Evolutionary conservation across 1,140 invertebrate species (phyloP).

Genomic region (Camponotus pennsylvanicus): DNA sequence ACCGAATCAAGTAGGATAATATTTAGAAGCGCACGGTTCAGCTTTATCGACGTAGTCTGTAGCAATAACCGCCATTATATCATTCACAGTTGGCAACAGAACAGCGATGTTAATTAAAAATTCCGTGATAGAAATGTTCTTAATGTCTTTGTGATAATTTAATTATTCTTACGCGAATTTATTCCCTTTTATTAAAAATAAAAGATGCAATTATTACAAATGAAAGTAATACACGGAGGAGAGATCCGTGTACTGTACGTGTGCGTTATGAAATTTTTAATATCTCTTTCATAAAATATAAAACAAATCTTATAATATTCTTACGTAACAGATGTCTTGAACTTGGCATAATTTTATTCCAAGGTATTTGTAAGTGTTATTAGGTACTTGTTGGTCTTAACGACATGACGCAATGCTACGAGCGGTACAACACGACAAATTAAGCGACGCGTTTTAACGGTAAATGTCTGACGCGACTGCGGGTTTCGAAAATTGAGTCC

Average conservation of each 20-base stretch:
- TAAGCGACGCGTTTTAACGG: conserved; percentile 50
- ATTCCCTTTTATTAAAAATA: neutral
- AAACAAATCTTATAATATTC: neutral
- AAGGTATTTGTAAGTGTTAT: conserved; percentile 26
- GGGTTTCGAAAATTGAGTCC: conserved; percentile 57
- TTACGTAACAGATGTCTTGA: neutral
- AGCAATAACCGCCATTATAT: conserved; percentile 19
- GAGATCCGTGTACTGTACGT: too few relatives aligned
- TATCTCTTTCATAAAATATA: neutral
- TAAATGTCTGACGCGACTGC: conserved; percentile 23
- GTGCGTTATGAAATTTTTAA: neutral
- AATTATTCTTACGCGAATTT: neutral
- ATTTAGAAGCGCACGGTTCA: conserved; percentile 15
- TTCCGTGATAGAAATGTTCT: neutral
- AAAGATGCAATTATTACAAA: too few relatives aligned
- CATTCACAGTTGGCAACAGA: neutral
- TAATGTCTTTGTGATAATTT: neutral
- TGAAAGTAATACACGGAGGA: too few relatives aligned
- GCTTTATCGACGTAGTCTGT: neutral
- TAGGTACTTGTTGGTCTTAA: conserved; percentile 27
- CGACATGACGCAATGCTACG: neutral
- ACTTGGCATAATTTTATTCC: neutral
- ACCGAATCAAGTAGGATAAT: conserved; percentile 43
- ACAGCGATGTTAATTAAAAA: conserved; percentile 42
- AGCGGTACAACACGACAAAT: conserved; percentile 34